Evolutionary conservation across 2,888 invertebrate species (phyloP).

Genomic region (Erebia palarica): DNA sequence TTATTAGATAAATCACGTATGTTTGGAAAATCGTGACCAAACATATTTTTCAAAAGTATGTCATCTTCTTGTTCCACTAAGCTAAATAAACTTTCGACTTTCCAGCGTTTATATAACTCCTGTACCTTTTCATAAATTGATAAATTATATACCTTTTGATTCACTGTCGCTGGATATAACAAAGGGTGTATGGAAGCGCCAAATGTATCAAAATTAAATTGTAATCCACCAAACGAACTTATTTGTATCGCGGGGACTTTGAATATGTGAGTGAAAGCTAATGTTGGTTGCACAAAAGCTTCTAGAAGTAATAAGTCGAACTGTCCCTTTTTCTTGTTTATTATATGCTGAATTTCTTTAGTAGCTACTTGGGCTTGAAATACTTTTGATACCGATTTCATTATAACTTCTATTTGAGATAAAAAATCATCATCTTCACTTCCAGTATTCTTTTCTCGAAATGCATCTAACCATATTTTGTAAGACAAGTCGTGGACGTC

Average conservation of each 20-base stretch:
- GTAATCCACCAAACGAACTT: constrained; percentile 46
- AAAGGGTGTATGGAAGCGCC: constrained; percentile 50
- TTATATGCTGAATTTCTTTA: constrained; percentile 44
- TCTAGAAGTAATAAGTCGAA: constrained; percentile 54
- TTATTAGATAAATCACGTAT: constrained; percentile 47
- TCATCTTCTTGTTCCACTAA: constrained; percentile 34
- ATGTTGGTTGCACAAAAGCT: constrained; percentile 41
- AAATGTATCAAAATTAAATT: constrained; percentile 39
- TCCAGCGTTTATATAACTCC: constrained; percentile 39
- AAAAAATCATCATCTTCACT: constrained; percentile 29
- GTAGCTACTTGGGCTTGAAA: constrained; percentile 43
- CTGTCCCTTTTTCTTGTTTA: constrained; percentile 40
- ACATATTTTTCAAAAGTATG: constrained; percentile 42
- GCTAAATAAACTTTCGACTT: neutral
- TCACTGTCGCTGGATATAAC: constrained; percentile 45
- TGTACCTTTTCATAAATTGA: constrained; percentile 48
- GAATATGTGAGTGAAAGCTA: constrained; percentile 49
- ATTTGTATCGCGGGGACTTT: constrained; percentile 54
- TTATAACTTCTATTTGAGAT: constrained; percentile 31
- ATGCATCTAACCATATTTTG: constrained; percentile 37
- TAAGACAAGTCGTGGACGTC: constrained; percentile 47
- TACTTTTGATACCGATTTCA: constrained; percentile 22
- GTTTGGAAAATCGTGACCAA: constrained; percentile 48
- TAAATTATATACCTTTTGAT: constrained; percentile 45
- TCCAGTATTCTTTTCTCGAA: constrained; percentile 13